Evolutionary conservation across 1,140 invertebrate species (phyloP).

Genomic region (Hydropsyche tenuis): DNA sequence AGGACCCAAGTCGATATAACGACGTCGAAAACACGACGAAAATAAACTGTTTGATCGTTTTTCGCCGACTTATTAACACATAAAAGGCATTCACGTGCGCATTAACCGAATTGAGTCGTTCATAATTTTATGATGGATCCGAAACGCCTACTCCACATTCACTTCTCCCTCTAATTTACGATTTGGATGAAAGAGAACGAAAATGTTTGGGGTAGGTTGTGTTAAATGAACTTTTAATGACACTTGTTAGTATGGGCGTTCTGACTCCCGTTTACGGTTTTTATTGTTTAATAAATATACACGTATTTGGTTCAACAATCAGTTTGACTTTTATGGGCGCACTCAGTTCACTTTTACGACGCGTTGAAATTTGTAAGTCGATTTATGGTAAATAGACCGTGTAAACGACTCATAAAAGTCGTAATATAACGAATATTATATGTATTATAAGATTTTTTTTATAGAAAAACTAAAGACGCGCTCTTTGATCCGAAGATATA

Average conservation of each 20-base stretch:
- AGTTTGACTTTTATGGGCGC: constrained; percentile 34
- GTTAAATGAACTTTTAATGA: constrained; percentile 46
- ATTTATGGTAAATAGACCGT: constrained; percentile 1
- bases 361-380: constrained; percentile 6
- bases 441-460: no score
- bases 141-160: constrained; percentile 29
- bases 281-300: constrained; percentile 47
- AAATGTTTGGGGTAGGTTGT: not conserved
- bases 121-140: constrained; percentile 32
- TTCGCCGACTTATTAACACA: not conserved
- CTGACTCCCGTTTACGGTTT: constrained; percentile 42
- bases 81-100: not conserved
- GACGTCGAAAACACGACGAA: no score
- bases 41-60: no score
- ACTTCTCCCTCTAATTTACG: constrained; percentile 37
- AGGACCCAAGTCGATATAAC: not conserved
- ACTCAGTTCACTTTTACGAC: not conserved
- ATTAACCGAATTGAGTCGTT: constrained; percentile 41
- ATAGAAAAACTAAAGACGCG: no score
- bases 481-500: no score
- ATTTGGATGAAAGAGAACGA: constrained; percentile 13
- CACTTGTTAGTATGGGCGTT: constrained; percentile 42
- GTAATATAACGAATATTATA: no score
- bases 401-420: not conserved
- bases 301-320: constrained; percentile 38